Base-by-base conservation (phyloP, 2,888 invertebrate species). In the Nomada ferruginata region DNA sequence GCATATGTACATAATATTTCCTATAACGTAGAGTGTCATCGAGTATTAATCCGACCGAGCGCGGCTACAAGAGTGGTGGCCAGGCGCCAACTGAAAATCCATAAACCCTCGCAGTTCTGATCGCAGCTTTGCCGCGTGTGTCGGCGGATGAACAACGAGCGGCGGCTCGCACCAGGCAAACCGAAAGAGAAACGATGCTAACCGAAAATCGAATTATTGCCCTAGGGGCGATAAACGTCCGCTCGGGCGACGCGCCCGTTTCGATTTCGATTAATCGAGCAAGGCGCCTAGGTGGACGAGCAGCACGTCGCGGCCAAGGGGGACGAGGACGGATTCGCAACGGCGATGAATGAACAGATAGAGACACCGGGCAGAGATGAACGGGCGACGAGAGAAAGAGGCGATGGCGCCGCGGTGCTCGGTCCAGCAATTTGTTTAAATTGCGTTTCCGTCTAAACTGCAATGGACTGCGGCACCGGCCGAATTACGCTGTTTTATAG, bases 251-350 rank as follows among this genome's bases (percentile, higher is more conserved):
- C 82, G 76, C 81, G 81, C 89, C 89, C 92, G 91, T 90, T 91
- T 91, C 91, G 89, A 90, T 92, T 91, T 91, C 91, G 90, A 91
- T 92, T 92, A 91, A 92, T 91, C 90, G 89, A 88, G 88, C 90
- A 90, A 90, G 88, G 89, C 89, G 88, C 86, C 85, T 64, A 72
- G 70, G 44, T 61, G 77, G 76, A 66, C 77, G 61, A 74, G 26
- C 75, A 29, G 59, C 50, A 60, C 15, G 26, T 15, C 42, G 42
- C n/a, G 18, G 11, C 20, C 42, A 23, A 20, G 65, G 65, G 73
- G 61, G 61, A 71, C 44, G 61, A 61, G 74, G 63, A 65, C n/a
- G 18, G n/a, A 76, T 50, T 10, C 55, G 7, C 69, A 23, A 42
- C 55, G 57, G 60, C 72, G 76, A 78, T 70, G 71, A 70, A 79